Conservation (phyloP, 1,140 invertebrate species). For the Rhyacophila brunnea region DNA sequence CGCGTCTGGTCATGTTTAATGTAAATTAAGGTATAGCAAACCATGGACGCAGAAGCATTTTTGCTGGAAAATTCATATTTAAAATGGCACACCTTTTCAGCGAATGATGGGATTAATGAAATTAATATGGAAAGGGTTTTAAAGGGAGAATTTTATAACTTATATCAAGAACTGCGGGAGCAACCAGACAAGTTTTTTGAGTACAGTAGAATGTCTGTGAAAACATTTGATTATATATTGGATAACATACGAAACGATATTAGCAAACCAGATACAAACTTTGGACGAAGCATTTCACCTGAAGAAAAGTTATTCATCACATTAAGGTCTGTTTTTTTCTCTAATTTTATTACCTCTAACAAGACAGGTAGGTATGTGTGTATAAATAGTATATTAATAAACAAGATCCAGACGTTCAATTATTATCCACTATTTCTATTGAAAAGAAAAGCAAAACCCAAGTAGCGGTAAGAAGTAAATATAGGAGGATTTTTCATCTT, state of each 20-base stretch:
- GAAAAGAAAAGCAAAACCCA: too few species aligned
- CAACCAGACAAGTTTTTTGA: background rate
- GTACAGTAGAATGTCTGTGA: background rate
- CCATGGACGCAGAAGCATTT: too few species aligned
- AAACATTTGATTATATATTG: slow-evolving; percentile 4
- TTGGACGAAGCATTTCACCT: background rate
- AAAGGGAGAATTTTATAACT: background rate
- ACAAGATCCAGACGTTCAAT: too few species aligned
- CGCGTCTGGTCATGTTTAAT: too few species aligned
- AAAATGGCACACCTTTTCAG: background rate
- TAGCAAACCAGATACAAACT: background rate
- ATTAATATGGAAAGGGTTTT: background rate
- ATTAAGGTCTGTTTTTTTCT: background rate
- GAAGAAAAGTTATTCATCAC: background rate
- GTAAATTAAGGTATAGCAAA: too few species aligned
- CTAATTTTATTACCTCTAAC: background rate
- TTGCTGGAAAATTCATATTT: too few species aligned
- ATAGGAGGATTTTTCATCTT: too few species aligned
- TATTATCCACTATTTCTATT: too few species aligned
- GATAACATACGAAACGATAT: background rate
- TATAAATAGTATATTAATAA: too few species aligned
- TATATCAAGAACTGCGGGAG: background rate
- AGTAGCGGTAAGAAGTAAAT: too few species aligned
- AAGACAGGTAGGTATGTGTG: too few species aligned
- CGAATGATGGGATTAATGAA: background rate